Conservation (phyloP, 1,140 invertebrate species). For the Brachionus rubens region DNA sequence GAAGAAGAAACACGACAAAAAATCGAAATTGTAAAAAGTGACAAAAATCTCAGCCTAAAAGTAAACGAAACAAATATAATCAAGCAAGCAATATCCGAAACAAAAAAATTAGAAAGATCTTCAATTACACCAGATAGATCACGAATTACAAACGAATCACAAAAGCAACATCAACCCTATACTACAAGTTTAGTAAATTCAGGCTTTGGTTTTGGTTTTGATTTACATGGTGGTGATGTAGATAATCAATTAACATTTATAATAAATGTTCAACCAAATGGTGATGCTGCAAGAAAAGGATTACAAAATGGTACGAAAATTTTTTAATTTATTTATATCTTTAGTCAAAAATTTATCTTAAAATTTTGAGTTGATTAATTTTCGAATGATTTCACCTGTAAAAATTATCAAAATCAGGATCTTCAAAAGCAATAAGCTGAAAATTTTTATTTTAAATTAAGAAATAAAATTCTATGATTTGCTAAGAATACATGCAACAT, state of each 20-base stretch:
- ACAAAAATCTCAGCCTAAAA: no score
- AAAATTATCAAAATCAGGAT: no score
- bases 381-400: no score
- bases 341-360: background rate
- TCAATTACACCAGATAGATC: background rate
- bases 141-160: background rate
- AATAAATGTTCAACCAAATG: constrained; percentile 37
- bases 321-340: background rate
- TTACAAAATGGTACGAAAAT: constrained; percentile 16
- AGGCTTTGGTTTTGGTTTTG: constrained; percentile 37
- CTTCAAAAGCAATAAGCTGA: no score
- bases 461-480: no score
- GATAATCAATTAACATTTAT: constrained; percentile 45
- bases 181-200: constrained; percentile 6
- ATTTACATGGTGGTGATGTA: constrained; percentile 17
- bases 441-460: no score
- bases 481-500: no score
- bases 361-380: background rate
- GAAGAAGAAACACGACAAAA: background rate
- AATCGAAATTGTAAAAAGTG: no score
- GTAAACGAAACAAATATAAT: background rate
- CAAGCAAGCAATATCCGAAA: background rate
- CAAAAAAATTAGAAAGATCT: background rate
- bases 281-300: constrained; percentile 32
- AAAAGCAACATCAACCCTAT: background rate